A percentile compares a stretch with the other conserved stretches of the same genome.
phyloP scores from a whole-genome alignment of 2,888 invertebrate species.

The Torymus aiolomorphi region DNA sequence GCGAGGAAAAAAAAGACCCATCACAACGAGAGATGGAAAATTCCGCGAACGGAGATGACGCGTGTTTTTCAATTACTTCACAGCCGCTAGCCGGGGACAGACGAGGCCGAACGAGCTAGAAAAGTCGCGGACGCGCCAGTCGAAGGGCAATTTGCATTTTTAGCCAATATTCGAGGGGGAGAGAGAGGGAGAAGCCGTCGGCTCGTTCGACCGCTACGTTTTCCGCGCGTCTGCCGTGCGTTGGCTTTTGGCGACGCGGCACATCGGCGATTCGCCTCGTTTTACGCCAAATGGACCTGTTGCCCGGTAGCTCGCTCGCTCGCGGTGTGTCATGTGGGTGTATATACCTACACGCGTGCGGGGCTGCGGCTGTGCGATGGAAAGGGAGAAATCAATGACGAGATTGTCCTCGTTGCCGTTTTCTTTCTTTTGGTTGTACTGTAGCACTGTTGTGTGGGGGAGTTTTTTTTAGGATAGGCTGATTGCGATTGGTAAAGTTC shows the following conservation, averaged over 20 bases:
- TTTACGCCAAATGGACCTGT: constrained; percentile 67
- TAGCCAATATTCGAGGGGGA: constrained; percentile 66
- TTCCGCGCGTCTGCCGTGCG: constrained; percentile 4
- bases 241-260: constrained; percentile 19
- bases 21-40: constrained; percentile 27
- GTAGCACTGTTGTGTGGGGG: no score
- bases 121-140: constrained; percentile 48
- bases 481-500: no score
- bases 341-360: constrained; percentile 31
- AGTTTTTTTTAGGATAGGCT: no score
- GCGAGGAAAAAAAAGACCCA: neutral
- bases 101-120: constrained; percentile 53
- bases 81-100: constrained; percentile 57
- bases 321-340: no score
- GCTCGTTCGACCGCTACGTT: constrained; percentile 60
- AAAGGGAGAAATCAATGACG: constrained; percentile 48
- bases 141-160: constrained; percentile 70
- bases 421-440: constrained; percentile 29
- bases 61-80: constrained; percentile 69
- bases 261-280: constrained; percentile 63
- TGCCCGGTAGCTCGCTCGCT: constrained; percentile 58
- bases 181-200: constrained; percentile 18
- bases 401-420: constrained; percentile 39
- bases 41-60: constrained; percentile 56
- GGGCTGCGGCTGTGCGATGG: constrained; percentile 31